Evolutionary conservation across 92 coral and sea anemone species (phyloP).

Genomic region (Metridium senile): DNA sequence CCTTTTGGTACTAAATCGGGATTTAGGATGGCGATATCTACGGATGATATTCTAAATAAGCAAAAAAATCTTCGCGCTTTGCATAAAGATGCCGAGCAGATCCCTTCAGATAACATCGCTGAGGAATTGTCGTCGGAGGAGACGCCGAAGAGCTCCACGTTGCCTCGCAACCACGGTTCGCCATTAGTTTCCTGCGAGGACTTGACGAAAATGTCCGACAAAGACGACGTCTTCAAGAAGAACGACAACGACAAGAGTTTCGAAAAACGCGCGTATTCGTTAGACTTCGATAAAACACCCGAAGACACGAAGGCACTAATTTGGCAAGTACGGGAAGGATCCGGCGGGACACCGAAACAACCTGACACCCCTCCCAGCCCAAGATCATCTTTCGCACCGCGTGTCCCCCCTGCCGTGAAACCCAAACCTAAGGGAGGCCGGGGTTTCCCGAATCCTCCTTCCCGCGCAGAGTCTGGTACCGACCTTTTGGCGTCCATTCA

Average conservation of each 20-base stretch:
- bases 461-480: conserved; percentile 54
- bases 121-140: conserved; percentile 49
- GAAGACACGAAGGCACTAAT: conserved; percentile 43
- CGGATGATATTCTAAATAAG: conserved; percentile 75
- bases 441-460: conserved; percentile 64
- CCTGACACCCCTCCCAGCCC: conserved; percentile 65
- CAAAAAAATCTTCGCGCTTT: conserved; percentile 54
- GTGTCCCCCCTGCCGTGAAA: conserved; percentile 82
- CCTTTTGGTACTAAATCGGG: conserved; percentile 38
- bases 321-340: conserved; percentile 60
- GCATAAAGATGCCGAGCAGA: conserved; percentile 48
- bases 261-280: conserved; percentile 35
- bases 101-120: conserved; percentile 25
- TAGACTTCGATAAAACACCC: conserved; percentile 40
- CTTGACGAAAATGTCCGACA: conserved; percentile 16
- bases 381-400: conserved; percentile 44
- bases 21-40: conserved; percentile 63
- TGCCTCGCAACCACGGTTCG: conserved; percentile 62
- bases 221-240: conserved; percentile 21
- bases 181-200: conserved; percentile 45
- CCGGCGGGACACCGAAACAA: conserved; percentile 30
- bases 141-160: conserved; percentile 37
- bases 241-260: conserved; percentile 32
- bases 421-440: conserved; percentile 78
- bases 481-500: conserved; percentile 76